phyloP scores from a whole-genome alignment of 2,797 vertebrate genomes.

The Toxotes lorentzi region DNA sequence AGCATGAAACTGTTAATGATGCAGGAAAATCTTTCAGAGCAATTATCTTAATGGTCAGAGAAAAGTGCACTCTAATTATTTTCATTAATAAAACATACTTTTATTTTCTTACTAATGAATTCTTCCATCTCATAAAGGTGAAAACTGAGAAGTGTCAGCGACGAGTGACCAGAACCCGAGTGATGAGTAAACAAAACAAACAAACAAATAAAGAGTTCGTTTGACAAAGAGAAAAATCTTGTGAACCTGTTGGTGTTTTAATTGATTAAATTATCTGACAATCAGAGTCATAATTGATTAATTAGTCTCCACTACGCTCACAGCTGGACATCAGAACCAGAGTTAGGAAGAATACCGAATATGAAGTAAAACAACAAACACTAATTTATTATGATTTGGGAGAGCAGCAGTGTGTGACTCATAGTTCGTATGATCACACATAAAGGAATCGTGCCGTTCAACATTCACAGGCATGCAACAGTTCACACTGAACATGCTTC shows the following conservation, averaged over 20 bases:
- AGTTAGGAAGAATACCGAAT: background rate
- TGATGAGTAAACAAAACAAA: background rate
- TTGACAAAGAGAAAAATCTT: background rate
- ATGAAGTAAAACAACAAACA: background rate
- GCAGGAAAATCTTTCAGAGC: background rate
- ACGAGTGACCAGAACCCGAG: background rate
- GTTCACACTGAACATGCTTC: no score
- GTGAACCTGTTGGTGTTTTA: background rate
- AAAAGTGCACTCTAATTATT: background rate
- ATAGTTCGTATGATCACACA: no score
- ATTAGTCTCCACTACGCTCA: no score
- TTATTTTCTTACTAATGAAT: background rate
- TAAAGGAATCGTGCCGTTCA: no score
- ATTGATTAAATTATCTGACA: background rate
- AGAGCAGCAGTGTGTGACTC: no score
- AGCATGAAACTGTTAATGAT: slow-evolving; percentile 6
- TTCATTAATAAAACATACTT: background rate
- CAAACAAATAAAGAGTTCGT: background rate
- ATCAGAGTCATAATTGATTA: background rate
- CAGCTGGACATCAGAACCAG: background rate
- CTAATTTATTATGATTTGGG: background rate
- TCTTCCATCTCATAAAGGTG: background rate
- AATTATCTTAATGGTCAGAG: slow-evolving; percentile 1
- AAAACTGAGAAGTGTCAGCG: background rate
- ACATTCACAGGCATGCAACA: no score